These are phyloP conservation scores for Battus philenor DNA, from an alignment of 1,140 invertebrate species.

Conservation along the genomic window DNA sequence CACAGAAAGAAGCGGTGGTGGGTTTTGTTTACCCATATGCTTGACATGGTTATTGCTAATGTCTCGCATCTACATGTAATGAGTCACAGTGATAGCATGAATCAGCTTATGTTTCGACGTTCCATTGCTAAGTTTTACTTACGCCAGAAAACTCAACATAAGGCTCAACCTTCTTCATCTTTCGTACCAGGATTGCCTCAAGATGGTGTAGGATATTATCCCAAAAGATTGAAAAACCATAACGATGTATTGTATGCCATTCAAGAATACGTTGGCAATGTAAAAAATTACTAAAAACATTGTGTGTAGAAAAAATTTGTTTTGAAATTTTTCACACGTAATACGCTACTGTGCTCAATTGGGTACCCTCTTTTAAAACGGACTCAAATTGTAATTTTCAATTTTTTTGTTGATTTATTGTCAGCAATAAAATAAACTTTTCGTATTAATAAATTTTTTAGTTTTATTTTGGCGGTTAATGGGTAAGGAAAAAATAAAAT, in stretches of 20 bases:
- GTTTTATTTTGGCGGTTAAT: neutral
- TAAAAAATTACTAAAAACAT: neutral
- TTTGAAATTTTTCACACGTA: too few relatives aligned
- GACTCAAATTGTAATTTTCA: neutral
- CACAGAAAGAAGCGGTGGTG: conserved; percentile 38
- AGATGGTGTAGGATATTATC: neutral
- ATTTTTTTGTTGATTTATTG: neutral
- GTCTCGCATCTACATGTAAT: too few relatives aligned
- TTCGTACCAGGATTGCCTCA: neutral
- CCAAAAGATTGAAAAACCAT: neutral
- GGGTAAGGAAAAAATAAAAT: too few relatives aligned
- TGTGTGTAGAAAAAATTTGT: neutral
- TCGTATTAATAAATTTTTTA: neutral
- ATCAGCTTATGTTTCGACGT: too few relatives aligned
- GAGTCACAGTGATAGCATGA: too few relatives aligned
- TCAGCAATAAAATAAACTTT: neutral
- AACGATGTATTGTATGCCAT: neutral
- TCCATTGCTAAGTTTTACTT: conserved; percentile 7
- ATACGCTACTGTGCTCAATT: too few relatives aligned
- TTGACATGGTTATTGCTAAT: conserved; percentile 33
- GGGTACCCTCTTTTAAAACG: too few relatives aligned
- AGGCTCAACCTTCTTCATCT: too few relatives aligned
- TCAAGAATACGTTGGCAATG: too few relatives aligned
- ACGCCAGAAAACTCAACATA: neutral
- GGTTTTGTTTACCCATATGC: too few relatives aligned